These are phyloP conservation scores for Spodoptera littoralis DNA, from an alignment of 2,888 invertebrate genomes.

Conservation along the genomic window DNA sequence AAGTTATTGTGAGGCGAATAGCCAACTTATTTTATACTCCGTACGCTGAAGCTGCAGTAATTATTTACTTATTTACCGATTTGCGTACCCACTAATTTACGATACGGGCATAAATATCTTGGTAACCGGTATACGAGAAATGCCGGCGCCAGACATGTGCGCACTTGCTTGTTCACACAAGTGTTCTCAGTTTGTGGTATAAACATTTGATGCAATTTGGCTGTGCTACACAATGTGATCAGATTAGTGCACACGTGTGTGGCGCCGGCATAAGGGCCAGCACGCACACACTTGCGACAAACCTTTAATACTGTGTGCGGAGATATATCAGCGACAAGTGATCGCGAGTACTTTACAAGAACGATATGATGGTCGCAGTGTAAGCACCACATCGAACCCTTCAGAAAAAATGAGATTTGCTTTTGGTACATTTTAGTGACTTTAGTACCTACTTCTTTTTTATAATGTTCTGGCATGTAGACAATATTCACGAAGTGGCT, in stretches of 20 bases:
- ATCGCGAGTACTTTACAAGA: conserved; percentile 85
- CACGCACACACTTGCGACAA: conserved; percentile 35
- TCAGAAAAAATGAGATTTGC: background rate
- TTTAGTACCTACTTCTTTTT: too few species aligned
- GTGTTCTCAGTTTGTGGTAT: too few species aligned
- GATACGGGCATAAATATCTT: conserved; percentile 51
- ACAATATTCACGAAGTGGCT: too few species aligned
- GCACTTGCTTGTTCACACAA: too few species aligned
- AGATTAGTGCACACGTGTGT: too few species aligned
- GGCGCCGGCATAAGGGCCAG: conserved; percentile 35
- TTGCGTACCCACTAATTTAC: conserved; percentile 49
- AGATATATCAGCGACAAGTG: conserved; percentile 86
- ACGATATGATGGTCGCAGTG: conserved; percentile 78
- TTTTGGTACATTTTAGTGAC: background rate
- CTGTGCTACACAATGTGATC: too few species aligned
- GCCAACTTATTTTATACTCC: conserved; percentile 33
- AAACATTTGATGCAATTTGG: too few species aligned
- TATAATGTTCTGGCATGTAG: too few species aligned
- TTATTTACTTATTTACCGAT: conserved; percentile 57
- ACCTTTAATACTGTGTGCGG: conserved; percentile 72
- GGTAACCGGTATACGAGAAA: conserved; percentile 44
- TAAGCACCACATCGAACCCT: conserved; percentile 65
- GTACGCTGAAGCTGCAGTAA: conserved; percentile 38
- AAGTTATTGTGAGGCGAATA: conserved; percentile 35
- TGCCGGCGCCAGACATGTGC: too few species aligned